Conservation (phyloP, 2,113 vertebrate species). For the Lophochroa leadbeateri region DNA sequence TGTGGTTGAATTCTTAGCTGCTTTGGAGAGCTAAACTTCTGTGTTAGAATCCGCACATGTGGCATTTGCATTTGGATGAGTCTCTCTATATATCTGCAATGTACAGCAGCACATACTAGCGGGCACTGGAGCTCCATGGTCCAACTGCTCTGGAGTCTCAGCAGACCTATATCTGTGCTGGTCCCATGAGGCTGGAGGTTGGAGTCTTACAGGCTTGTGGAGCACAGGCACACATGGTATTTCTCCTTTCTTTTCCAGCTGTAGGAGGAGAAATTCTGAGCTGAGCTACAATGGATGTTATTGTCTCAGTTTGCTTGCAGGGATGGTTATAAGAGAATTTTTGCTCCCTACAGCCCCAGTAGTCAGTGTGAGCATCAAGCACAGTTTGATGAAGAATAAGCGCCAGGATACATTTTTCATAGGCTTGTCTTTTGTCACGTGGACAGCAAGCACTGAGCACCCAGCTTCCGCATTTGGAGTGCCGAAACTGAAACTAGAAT, state of each 20-base stretch:
- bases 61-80: background rate
- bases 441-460: background rate
- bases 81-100: rapidly evolving
- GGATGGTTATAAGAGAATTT: background rate
- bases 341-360: background rate
- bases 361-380: background rate
- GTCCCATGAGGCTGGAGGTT: background rate
- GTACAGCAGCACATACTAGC: rapidly evolving
- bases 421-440: rapidly evolving
- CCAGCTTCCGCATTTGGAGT: background rate
- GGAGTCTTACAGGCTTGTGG: background rate
- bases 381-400: background rate
- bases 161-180: background rate
- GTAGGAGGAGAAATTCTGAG: background rate
- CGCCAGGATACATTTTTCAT: rapidly evolving
- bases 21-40: background rate
- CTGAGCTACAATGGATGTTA: background rate
- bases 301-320: background rate
- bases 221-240: background rate
- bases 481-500: rapidly evolving
- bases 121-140: background rate
- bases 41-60: rapidly evolving
- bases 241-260: background rate
- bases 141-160: background rate
- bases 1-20: background rate